Base-by-base conservation (phyloP, 2,888 invertebrate species). In the Antheraea yamamai region DNA sequence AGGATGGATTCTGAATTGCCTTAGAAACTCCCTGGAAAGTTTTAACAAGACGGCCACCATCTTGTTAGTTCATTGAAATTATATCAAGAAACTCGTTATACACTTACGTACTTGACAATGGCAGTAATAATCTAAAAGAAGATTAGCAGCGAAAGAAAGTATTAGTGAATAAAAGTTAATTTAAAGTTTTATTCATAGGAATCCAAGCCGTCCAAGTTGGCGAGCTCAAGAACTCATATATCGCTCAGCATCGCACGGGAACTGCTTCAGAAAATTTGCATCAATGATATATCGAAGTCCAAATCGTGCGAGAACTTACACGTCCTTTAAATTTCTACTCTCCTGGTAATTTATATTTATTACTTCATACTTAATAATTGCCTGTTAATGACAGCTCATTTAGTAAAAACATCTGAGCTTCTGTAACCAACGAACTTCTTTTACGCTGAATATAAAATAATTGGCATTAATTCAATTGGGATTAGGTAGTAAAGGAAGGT, bases 291-390 rank as follows among this genome's bases (percentile, higher is more conserved):
- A 83, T 96, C 97, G 77, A 98, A 98, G 91, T 97, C 97, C 18
- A 98, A 98, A 89, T 97, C 97, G 77, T 98, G 98, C 92, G 98
- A 98, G 91, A 98, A 98, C 91, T 95, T 98, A 78, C 97, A 98
- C 88, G 97, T 98, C 80, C 95, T 98, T 81, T 98, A 92, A 92
- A 78, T 75, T 79, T 83, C 78, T 87, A 80, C 4, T 51, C 39
- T 76, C 83, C 84, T 86, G 80, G 84, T 85, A 85, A 78, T 79
- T 83, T 74, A 76, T 14, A 66, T 66, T 30, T 30, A 66, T 14
- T 0, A 66, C 64, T 66, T 26, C 16, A 66, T 66, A 16, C 30
- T 30, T 66, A 47, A 10, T 66, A 64, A 64, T 58, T 58, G 64
- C 26, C 64, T 64, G 64, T 66, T 30, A 14, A 58, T 14, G 61